phyloP scores from a whole-genome alignment of 2,888 invertebrate genomes.

The Linnaemya tessellans region DNA sequence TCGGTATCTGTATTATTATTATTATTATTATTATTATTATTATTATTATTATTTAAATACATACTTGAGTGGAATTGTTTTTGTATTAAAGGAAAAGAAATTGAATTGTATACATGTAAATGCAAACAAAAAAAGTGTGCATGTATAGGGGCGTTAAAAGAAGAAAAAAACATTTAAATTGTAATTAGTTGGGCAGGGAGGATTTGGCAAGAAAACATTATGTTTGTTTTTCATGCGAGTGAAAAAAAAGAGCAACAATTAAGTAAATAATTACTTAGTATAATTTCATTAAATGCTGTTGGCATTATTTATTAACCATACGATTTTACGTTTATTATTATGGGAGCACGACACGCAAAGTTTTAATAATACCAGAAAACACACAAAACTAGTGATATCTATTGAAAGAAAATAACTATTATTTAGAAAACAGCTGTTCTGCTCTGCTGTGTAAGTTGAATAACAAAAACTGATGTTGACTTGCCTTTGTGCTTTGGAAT shows the following conservation, averaged over 20 bases:
- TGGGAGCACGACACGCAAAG: too few relatives aligned
- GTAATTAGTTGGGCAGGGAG: constrained; percentile 11
- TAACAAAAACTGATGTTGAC: too few relatives aligned
- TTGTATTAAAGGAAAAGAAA: constrained; percentile 2
- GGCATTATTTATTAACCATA: constrained; percentile 3
- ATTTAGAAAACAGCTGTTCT: too few relatives aligned
- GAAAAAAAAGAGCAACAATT: neutral
- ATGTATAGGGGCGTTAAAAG: neutral
- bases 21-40: too few relatives aligned
- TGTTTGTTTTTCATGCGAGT: neutral
- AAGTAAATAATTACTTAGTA: constrained; percentile 51
- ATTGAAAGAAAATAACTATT: too few relatives aligned
- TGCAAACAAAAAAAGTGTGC: neutral
- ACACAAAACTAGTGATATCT: too few relatives aligned
- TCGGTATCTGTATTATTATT: too few relatives aligned
- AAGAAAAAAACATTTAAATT: too few relatives aligned
- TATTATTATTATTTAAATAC: neutral
- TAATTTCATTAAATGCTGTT: constrained; percentile 50
- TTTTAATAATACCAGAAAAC: too few relatives aligned
- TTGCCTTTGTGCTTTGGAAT: too few relatives aligned
- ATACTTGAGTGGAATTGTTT: constrained; percentile 7
- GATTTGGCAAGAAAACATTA: constrained; percentile 17
- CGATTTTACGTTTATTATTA: too few relatives aligned
- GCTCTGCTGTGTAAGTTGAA: too few relatives aligned
- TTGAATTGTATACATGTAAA: constrained; percentile 17